These are phyloP conservation scores for Alfaro cultratus DNA, from an alignment of 2,797 vertebrate genomes.

Conservation along the genomic window DNA sequence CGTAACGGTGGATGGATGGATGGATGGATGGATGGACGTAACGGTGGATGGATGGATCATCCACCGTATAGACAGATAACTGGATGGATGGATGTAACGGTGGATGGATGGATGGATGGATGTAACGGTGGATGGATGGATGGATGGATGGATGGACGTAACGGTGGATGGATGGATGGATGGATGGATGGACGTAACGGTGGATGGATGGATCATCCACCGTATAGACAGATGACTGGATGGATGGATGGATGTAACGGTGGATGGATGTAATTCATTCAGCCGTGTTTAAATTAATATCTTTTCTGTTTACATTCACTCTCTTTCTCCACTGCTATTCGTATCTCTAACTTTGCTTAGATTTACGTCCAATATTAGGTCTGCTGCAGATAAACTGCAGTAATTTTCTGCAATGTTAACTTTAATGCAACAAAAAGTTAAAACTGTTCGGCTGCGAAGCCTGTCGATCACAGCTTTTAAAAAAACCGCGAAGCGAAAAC, in stretches of 20 bases:
- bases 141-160: neutral
- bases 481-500: neutral
- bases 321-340: neutral
- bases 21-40: too few species aligned
- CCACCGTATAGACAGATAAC: too few species aligned
- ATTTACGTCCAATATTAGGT: neutral
- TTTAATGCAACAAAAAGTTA: neutral
- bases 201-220: too few species aligned
- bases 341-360: neutral
- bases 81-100: too few species aligned
- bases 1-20: too few species aligned
- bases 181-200: too few species aligned
- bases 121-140: too few species aligned
- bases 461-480: conserved; percentile 36
- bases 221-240: too few species aligned
- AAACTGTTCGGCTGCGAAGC: neutral
- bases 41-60: too few species aligned
- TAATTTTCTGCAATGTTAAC: neutral
- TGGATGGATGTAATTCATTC: neutral
- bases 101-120: too few species aligned
- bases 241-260: too few species aligned
- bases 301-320: neutral
- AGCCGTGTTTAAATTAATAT: neutral
- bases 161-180: too few species aligned
- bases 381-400: neutral